Conservation (phyloP, 2,888 invertebrate species). For the Temnothorax unifasciatus region DNA sequence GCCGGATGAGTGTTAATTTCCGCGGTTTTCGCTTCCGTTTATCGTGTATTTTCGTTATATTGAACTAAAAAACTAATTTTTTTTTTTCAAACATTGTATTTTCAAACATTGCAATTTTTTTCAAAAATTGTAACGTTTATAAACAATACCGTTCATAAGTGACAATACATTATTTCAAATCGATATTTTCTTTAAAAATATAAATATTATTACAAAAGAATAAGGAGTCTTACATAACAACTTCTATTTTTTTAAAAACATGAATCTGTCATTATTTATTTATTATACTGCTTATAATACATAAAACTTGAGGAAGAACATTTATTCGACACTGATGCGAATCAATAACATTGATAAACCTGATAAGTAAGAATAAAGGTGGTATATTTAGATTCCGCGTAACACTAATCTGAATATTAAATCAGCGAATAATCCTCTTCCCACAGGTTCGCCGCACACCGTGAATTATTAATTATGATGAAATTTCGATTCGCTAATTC, state of each 20-base stretch:
- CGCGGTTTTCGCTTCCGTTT: neutral
- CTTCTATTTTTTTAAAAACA: neutral
- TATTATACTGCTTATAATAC: neutral
- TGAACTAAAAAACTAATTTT: neutral
- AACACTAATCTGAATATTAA: slow-evolving; percentile 12
- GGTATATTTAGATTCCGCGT: slow-evolving; percentile 13
- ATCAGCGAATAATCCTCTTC: slow-evolving; percentile 15
- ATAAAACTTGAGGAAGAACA: neutral
- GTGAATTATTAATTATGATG: slow-evolving; percentile 38
- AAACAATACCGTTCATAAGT: neutral
- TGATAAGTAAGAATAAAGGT: neutral
- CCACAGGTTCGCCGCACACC: neutral
- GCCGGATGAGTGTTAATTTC: neutral
- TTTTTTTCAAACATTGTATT: too few species aligned
- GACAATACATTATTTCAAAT: neutral
- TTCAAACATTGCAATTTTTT: too few species aligned
- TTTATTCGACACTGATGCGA: neutral
- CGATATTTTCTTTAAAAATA: neutral
- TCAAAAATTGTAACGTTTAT: slow-evolving; percentile 1
- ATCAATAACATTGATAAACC: neutral
- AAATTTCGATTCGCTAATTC: slow-evolving; percentile 27
- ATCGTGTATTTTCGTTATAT: neutral
- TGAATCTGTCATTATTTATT: neutral
- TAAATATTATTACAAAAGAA: neutral
- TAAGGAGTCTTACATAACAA: neutral